Evolutionary conservation across 2,797 vertebrate genomes (phyloP).

Genomic region (Numenius phaeopus): DNA sequence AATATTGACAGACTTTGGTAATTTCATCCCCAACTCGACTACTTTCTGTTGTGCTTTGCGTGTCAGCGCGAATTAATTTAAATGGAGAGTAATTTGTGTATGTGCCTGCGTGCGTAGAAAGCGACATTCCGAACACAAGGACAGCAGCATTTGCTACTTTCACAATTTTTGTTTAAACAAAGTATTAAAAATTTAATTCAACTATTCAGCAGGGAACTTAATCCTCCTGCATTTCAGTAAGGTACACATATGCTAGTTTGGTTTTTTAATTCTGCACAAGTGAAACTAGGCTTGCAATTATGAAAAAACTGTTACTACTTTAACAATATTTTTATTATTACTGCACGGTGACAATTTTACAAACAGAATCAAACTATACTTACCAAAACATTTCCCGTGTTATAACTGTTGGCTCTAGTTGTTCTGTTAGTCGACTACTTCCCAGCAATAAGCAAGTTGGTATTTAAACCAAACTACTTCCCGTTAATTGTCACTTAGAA

Average conservation of each 20-base stretch:
- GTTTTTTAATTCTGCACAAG: neutral
- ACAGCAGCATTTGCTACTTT: neutral
- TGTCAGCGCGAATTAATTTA: conserved; percentile 53
- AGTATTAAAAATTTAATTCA: neutral
- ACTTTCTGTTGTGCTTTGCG: neutral
- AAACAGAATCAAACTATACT: neutral
- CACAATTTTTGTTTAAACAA: neutral
- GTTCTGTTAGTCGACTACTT: neutral
- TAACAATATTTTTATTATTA: neutral
- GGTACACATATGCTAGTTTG: neutral
- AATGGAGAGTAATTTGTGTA: neutral
- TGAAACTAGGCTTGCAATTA: neutral
- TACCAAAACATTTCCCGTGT: neutral
- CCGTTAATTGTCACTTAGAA: neutral
- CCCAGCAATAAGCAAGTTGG: neutral
- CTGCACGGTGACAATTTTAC: neutral
- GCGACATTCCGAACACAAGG: neutral
- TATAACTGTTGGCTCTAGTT: neutral
- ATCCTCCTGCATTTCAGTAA: neutral
- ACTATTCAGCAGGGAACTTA: neutral
- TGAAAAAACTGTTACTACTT: neutral
- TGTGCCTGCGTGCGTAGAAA: neutral
- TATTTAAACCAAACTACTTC: neutral
- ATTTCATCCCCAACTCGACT: neutral
- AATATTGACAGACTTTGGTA: neutral